Percentiles rank a stretch among this genome's conserved stretches.
Evolutionary conservation across 2,113 vertebrate genomes (phyloP).

Genomic region (Phocoena sinus): DNA sequence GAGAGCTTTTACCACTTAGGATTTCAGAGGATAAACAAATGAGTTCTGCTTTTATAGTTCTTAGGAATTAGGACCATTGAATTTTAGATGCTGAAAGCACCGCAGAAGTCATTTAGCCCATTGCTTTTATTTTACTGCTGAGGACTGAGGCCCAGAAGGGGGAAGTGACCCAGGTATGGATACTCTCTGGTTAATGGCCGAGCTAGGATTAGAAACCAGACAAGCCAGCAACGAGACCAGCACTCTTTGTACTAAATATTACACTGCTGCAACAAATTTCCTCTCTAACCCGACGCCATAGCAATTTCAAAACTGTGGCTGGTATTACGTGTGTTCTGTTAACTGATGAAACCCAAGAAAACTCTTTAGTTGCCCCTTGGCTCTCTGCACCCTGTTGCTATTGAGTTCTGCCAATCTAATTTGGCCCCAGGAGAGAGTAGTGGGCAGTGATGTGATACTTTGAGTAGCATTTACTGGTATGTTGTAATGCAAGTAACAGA

Average conservation of each 20-base stretch:
- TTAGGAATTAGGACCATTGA: background rate
- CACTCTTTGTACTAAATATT: background rate
- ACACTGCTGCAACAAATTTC: background rate
- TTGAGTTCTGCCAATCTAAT: background rate
- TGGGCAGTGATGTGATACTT: background rate
- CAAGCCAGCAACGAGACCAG: background rate
- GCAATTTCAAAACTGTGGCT: background rate
- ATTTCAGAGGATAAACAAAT: background rate
- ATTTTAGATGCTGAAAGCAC: background rate
- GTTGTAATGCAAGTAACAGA: background rate
- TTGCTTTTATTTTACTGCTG: background rate
- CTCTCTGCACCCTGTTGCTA: background rate
- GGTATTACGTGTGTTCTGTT: background rate
- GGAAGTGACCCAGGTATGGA: background rate
- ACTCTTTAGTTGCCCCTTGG: background rate
- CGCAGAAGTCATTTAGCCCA: background rate
- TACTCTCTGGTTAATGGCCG: background rate
- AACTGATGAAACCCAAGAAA: background rate
- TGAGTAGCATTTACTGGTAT: background rate
- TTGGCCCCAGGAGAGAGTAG: background rate
- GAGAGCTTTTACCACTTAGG: background rate
- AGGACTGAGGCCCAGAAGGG: slow-evolving; percentile 6
- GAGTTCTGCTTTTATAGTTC: background rate
- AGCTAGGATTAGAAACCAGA: background rate
- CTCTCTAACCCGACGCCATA: background rate